phyloP scores from a whole-genome alignment of 53 echinoderm and acorn worm species.

The Mesocentrotus franciscanus region DNA sequence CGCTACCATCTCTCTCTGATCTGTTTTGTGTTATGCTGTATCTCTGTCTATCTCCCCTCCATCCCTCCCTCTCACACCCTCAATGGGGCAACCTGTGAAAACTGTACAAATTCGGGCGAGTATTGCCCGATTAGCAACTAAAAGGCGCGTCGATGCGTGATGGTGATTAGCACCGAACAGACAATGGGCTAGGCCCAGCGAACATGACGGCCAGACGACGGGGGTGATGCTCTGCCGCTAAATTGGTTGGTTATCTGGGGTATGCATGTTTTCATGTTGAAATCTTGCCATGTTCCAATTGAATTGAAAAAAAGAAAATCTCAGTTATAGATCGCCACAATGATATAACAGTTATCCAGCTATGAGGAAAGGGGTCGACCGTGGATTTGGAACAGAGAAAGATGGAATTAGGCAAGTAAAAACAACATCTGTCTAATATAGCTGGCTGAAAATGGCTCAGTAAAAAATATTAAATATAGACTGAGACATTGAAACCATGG shows the following conservation, averaged over 20 bases:
- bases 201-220: constrained; percentile 8
- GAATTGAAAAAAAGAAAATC: not conserved
- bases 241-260: constrained; percentile 14
- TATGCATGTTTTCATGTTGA: not conserved
- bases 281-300: constrained; percentile 7
- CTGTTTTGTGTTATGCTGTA: not conserved
- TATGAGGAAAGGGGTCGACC: not conserved
- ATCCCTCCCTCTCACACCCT: not conserved
- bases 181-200: constrained; percentile 21
- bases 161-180: constrained; percentile 15
- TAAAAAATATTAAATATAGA: no score
- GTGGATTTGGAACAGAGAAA: constrained; percentile 9
- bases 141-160: constrained; percentile 19
- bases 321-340: constrained; percentile 31
- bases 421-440: constrained; percentile 32
- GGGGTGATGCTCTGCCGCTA: not conserved
- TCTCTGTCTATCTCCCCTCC: not conserved
- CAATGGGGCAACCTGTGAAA: constrained; percentile 18
- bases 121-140: not conserved
- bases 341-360: constrained; percentile 48
- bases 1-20: not conserved
- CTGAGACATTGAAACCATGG: no score
- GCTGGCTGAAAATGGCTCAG: not conserved
- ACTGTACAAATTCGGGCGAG: constrained; percentile 47
- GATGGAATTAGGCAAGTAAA: not conserved